These are phyloP conservation scores for Cyanocitta stelleri DNA, from an alignment of 2,113 vertebrate genomes.

Conservation along the genomic window DNA sequence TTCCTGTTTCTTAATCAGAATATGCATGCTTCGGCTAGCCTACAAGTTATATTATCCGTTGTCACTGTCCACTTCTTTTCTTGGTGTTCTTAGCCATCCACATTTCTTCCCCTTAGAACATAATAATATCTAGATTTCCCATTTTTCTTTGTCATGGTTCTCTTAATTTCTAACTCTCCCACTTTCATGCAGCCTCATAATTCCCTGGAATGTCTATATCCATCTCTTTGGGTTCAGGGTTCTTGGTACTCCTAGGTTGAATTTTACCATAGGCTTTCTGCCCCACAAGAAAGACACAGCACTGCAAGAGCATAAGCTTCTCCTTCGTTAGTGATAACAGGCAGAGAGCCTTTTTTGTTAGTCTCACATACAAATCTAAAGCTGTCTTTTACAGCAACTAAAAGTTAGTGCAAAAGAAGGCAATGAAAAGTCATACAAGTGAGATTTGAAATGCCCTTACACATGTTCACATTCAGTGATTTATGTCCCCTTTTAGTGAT, in stretches of 20 bases:
- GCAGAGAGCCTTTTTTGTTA: neutral
- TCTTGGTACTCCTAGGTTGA: neutral
- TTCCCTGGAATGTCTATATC: neutral
- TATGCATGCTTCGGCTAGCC: neutral
- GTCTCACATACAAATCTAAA: neutral
- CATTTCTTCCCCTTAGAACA: neutral
- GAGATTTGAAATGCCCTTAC: neutral
- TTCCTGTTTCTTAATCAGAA: neutral
- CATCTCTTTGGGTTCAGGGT: neutral
- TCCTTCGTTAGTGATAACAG: neutral
- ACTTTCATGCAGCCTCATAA: neutral
- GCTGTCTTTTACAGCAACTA: neutral
- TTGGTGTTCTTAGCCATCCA: neutral
- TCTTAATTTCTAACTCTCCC: fast-evolving
- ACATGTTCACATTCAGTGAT: neutral
- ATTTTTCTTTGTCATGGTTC: neutral
- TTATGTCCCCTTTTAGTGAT: neutral
- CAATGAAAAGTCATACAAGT: neutral
- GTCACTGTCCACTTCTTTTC: neutral
- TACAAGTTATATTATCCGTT: neutral
- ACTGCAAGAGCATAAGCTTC: neutral
- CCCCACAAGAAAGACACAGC: neutral
- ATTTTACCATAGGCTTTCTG: neutral
- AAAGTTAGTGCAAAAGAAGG: neutral
- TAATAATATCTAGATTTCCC: neutral